phyloP scores from a whole-genome alignment of 2,797 vertebrate genomes.

The Brachyrhaphis roseni region DNA sequence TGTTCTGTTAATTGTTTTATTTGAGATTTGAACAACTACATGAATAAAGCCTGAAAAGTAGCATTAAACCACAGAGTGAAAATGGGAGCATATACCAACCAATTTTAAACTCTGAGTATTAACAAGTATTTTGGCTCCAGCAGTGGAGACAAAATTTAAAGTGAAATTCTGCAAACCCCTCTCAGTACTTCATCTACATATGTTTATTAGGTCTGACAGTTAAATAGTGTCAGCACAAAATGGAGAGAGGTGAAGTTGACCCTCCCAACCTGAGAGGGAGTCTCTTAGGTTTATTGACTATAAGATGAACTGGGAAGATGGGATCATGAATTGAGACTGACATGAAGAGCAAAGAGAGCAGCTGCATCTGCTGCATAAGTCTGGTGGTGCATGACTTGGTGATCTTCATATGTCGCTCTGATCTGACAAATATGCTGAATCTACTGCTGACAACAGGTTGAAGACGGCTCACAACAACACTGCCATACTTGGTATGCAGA shows the following conservation, averaged over 20 bases:
- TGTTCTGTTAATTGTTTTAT: conserved; percentile 25
- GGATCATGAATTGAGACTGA: not conserved
- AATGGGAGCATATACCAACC: not conserved
- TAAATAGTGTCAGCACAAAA: not conserved
- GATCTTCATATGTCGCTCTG: not conserved
- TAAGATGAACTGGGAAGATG: not conserved
- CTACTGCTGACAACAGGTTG: not conserved
- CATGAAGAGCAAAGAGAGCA: not conserved
- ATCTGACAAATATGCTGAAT: not conserved
- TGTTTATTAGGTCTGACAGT: not conserved
- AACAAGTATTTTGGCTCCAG: not conserved
- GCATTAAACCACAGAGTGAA: not conserved
- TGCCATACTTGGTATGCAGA: not conserved
- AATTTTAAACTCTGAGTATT: not conserved
- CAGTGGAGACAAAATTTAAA: not conserved
- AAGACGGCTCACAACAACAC: not conserved
- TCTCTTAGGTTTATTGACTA: not conserved
- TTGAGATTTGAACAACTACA: conserved; percentile 12
- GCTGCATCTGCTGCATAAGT: not conserved
- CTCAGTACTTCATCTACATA: not conserved
- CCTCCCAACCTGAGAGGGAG: not conserved
- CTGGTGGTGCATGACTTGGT: not conserved
- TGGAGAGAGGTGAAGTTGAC: not conserved
- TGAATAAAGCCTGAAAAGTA: conserved; percentile 28
- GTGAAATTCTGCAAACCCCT: not conserved